These are phyloP conservation scores for Hemibagrus wyckioides DNA, from an alignment of 2,113 vertebrate species.

Conservation along the genomic window DNA sequence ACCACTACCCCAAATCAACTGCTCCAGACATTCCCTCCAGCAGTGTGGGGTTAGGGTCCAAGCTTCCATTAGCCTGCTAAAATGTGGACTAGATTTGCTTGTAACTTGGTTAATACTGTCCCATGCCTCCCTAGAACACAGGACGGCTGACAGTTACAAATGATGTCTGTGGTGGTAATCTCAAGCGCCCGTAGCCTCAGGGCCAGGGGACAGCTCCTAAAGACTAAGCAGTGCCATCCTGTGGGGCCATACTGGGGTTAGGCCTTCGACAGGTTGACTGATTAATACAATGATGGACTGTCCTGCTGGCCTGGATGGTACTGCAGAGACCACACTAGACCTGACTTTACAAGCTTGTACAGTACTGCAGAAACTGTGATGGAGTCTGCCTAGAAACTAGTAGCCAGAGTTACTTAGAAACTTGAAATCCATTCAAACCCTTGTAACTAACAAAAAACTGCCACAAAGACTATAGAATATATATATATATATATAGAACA, in stretches of 20 bases:
- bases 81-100: constrained; percentile 66
- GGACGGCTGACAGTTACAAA: constrained; percentile 72
- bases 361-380: neutral
- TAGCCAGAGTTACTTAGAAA: neutral
- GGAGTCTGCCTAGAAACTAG: neutral
- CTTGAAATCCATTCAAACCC: neutral
- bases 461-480: neutral
- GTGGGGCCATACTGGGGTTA: constrained; percentile 60
- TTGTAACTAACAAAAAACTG: neutral
- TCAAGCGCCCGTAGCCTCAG: constrained; percentile 60
- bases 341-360: neutral
- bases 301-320: constrained; percentile 41
- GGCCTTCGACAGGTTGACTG: constrained; percentile 58
- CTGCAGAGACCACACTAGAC: constrained; percentile 24
- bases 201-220: constrained; percentile 64
- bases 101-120: constrained; percentile 68
- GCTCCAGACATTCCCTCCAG: constrained; percentile 51
- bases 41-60: constrained; percentile 58
- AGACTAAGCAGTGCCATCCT: constrained; percentile 67
- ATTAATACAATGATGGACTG: constrained; percentile 65
- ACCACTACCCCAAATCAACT: constrained; percentile 39
- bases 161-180: constrained; percentile 63
- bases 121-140: constrained; percentile 60
- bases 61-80: constrained; percentile 65
- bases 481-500: too few species aligned